Base-by-base conservation (phyloP, 2,888 invertebrate genomes). In the Dryadula phaetusa region DNA sequence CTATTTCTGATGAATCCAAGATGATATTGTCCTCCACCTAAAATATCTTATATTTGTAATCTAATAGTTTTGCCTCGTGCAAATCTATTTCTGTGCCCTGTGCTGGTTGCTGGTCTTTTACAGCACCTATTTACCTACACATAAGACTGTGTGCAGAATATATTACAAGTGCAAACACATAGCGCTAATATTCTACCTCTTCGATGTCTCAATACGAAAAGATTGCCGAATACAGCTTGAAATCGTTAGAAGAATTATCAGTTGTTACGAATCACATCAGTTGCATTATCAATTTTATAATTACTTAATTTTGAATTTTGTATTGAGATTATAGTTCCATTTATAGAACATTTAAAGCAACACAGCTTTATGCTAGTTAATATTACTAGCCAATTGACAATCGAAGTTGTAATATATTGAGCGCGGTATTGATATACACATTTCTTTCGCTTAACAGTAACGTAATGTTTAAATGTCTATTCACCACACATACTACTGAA, bases 71-170 rank as follows among this genome's bases (percentile, higher is more conserved):
- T 81, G 75, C 68, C 76, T 82, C 88, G 91, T 91, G 90, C 91
- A 91, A 79, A 77, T 79, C 67, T 40, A 60, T 70, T 58, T 81
- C 82, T 83, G 86, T 85, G 87, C 83, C 80, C 83, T 81, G 80
- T 79, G 78, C 78, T 82, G 91, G 91, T 87, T 85, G 88, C 92
- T 91, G 92, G 92, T 79, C 91, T 81, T 80, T 85, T 81, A 86
- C 92, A 92, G 92, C 90, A 83, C 92, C 90, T 92, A 83, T 74
- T 77, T 83, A 85, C 82, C 80, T 79, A 76, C 77, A 47, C 61
- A 74, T 79, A 83, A 79, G 79, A 82, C 79, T 84, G 77, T 79
- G 88, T 91, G 91, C 89, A 81, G 78, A 77, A 79, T 87, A 86
- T 81, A 82, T 79, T 87, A 91, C 89, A 91, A 82, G 89, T 90